Evolutionary conservation across 2,113 vertebrate genomes (phyloP), one percentile per base, ranked within the genome.

Genomic region (Melierax canorus): DNA sequence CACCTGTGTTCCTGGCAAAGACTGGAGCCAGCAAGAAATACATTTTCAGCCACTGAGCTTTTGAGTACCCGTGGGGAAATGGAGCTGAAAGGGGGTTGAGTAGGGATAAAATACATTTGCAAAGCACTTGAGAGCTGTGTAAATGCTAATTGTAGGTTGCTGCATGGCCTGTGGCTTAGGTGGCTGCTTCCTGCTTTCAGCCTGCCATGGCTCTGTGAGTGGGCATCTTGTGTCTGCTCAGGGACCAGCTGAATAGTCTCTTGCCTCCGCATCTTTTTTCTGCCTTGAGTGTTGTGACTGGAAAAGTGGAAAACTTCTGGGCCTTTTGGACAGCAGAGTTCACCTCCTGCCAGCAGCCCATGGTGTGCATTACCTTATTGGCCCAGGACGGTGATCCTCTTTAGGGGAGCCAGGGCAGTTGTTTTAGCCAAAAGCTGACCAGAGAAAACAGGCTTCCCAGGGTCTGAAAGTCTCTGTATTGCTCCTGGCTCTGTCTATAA

Each of bases 311-410:
- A 88, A 88, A 73, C 11, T 69, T 66, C 10, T 41, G 27, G 68
- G 53, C 48, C 75, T 76, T 88, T 82, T 83, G n/a, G 26, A 46
- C 26, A 26, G 43, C n/a, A 83, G 27, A 76, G 19, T 10, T 82
- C 39, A 27, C 39, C 30, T 75, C 20, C 56, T 38, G 30, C 75
- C 58, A 68, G n/a, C 34, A 67, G 51, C 34, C 21, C 32, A 4
- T 50, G n/a, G 7, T 50, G 45, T 36, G 19, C 29, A 5, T 58
- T 59, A 62, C 21, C 19, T 71, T 41, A 50, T 38, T 41, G 38
- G 20, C 22, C 34, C 45, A 45, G 50, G 15, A n/a, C 0, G 0
- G 24, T 4, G 2, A 22, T 79, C 15, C 3, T 59, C 24, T 41
- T 41, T 36, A n/a, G 38, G 77, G 32, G 29, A 75, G 34, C 10